Conservation (phyloP, 1,140 invertebrate species). For the Scaptodrosophila lebanonensis region DNA sequence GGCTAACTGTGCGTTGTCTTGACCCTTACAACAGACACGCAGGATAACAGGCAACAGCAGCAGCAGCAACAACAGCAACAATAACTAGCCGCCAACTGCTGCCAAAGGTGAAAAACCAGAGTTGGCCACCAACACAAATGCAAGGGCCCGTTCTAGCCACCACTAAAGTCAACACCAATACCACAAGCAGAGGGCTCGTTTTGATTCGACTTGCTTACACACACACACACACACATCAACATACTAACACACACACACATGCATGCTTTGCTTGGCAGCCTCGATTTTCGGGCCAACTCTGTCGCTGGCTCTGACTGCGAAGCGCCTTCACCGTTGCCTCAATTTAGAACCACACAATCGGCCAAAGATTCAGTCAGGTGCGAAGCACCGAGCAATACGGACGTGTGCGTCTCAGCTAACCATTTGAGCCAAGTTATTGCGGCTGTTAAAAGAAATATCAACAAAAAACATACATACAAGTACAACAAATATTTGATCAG, state of each 20-base stretch:
- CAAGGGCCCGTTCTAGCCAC: conserved; percentile 28
- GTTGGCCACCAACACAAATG: conserved; percentile 45
- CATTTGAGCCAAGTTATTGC: conserved; percentile 18
- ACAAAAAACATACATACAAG: too few species aligned
- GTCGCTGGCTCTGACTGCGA: conserved; percentile 25
- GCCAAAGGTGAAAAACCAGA: conserved; percentile 74
- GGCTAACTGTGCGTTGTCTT: conserved; percentile 67
- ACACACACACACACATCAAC: conserved; percentile 14
- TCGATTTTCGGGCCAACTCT: conserved; percentile 55
- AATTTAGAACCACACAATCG: conserved; percentile 72
- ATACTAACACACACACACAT: background rate
- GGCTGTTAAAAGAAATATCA: too few species aligned
- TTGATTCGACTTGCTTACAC: conserved; percentile 63
- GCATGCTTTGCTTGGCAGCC: conserved; percentile 24
- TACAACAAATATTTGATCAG: too few species aligned
- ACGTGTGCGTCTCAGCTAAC: conserved; percentile 60
- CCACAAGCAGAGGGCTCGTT: conserved; percentile 52
- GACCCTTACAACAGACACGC: conserved; percentile 68
- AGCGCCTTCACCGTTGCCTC: conserved; percentile 69
- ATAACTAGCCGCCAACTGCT: conserved; percentile 62
- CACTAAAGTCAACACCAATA: conserved; percentile 46
- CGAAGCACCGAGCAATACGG: conserved; percentile 76
- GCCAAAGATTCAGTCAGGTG: conserved; percentile 77
- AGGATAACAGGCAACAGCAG: conserved; percentile 39
- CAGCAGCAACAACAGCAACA: conserved; percentile 18